A percentile compares a stretch with the other conserved stretches of the same genome.
Evolutionary conservation across 2,888 invertebrate genomes (phyloP).

Genomic region (Helobdella robusta): DNA sequence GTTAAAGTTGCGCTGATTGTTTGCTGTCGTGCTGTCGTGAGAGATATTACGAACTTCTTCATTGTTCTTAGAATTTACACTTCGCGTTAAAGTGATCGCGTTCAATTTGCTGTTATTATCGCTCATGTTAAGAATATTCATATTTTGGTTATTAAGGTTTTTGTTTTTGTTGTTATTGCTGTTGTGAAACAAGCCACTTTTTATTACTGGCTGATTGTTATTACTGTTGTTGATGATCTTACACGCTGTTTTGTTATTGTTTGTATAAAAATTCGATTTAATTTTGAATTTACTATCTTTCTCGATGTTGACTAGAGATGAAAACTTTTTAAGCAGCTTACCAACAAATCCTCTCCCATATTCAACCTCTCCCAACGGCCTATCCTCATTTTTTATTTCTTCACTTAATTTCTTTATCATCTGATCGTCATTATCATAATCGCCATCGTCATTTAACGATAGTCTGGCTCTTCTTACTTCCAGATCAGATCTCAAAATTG

Average conservation of each 20-base stretch:
- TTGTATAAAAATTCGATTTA: background rate
- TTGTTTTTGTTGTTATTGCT: background rate
- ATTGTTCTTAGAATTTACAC: no score
- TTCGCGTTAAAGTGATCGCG: no score
- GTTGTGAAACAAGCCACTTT: background rate
- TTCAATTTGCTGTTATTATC: no score
- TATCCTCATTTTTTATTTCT: background rate
- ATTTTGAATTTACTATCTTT: background rate
- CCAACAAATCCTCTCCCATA: conserved; percentile 21
- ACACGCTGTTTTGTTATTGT: background rate
- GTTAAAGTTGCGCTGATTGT: no score
- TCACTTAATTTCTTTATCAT: background rate
- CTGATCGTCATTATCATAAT: background rate
- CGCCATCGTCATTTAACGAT: conserved; percentile 9
- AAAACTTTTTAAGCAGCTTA: conserved; percentile 18
- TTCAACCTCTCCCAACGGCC: conserved; percentile 4
- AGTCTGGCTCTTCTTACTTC: conserved; percentile 4
- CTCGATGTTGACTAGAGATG: background rate
- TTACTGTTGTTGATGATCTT: background rate
- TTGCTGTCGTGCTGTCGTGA: no score
- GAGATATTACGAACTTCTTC: no score
- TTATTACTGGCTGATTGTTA: no score
- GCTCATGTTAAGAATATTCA: background rate
- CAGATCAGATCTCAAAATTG: conserved; percentile 8
- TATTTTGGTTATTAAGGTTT: background rate